These are phyloP conservation scores for Dynastes hyllus DNA, from an alignment of 2,888 invertebrate genomes.

Conservation along the genomic window DNA sequence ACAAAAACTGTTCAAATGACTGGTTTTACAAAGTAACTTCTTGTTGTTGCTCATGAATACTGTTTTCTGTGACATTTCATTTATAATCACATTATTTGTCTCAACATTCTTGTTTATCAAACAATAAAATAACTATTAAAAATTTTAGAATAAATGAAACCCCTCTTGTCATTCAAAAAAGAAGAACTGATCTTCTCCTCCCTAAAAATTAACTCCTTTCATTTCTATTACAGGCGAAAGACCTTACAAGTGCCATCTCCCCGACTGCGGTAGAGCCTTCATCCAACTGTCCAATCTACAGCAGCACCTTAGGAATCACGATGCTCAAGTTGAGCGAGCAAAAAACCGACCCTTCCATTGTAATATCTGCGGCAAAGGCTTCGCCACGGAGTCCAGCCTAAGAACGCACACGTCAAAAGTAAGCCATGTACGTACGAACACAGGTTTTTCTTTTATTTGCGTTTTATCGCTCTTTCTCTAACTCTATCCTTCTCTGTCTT, in stretches of 20 bases:
- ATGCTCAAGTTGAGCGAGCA: conserved; percentile 94
- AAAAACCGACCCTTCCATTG: conserved; percentile 97
- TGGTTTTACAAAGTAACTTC: too few species aligned
- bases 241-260: conserved; percentile 97
- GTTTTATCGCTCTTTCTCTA: not conserved
- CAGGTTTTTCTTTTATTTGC: conserved; percentile 60
- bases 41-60: too few species aligned
- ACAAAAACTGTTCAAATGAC: too few species aligned
- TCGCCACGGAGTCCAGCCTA: conserved; percentile 96
- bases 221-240: conserved; percentile 84
- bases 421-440: conserved; percentile 79
- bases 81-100: too few species aligned
- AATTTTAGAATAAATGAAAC: too few species aligned
- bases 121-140: too few species aligned
- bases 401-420: conserved; percentile 98
- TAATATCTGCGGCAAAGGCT: conserved; percentile 96
- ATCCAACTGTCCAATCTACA: conserved; percentile 97
- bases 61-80: too few species aligned
- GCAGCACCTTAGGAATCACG: conserved; percentile 96
- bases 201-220: not conserved
- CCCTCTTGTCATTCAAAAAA: too few species aligned
- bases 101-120: too few species aligned
- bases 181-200: too few species aligned
- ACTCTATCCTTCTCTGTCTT: not conserved
- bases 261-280: conserved; percentile 96